Evolutionary conservation across 1,140 invertebrate species (phyloP).

Genomic region (Heliconius eleuchia): DNA sequence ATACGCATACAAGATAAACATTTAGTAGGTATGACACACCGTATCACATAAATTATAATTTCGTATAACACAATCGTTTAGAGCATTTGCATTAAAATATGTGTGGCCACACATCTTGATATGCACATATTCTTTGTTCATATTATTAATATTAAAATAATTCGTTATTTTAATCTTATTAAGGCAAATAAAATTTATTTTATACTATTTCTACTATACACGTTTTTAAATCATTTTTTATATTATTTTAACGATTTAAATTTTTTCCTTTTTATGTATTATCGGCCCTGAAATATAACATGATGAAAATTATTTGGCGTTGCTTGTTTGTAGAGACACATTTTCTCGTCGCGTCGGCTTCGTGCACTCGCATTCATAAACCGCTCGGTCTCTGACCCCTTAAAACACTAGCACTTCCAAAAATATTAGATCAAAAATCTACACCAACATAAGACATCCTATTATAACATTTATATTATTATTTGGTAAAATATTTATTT

Average conservation of each 20-base stretch:
- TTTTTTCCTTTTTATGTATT: background rate
- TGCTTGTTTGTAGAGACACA: conserved; percentile 70
- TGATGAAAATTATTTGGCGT: conserved; percentile 45
- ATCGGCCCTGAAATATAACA: conserved; percentile 2
- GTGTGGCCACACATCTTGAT: background rate
- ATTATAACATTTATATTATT: background rate
- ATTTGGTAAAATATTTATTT: background rate
- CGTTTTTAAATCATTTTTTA: background rate
- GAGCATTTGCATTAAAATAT: conserved; percentile 10
- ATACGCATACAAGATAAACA: conserved; percentile 33
- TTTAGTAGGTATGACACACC: conserved; percentile 15
- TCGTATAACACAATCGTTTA: conserved; percentile 8
- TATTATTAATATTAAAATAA: background rate
- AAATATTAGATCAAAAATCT: background rate
- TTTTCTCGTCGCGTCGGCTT: conserved; percentile 61
- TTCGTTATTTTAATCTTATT: background rate
- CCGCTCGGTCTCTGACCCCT: conserved; percentile 62
- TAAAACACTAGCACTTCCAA: conserved; percentile 65
- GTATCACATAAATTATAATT: conserved; percentile 25
- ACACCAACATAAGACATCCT: background rate
- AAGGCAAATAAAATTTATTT: too few relatives aligned
- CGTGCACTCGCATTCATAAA: conserved; percentile 77
- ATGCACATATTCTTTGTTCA: background rate
- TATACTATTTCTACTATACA: too few relatives aligned
- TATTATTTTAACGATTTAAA: background rate